Conservation (phyloP, 2,888 invertebrate genomes). For the Odontocerum albicorne region DNA sequence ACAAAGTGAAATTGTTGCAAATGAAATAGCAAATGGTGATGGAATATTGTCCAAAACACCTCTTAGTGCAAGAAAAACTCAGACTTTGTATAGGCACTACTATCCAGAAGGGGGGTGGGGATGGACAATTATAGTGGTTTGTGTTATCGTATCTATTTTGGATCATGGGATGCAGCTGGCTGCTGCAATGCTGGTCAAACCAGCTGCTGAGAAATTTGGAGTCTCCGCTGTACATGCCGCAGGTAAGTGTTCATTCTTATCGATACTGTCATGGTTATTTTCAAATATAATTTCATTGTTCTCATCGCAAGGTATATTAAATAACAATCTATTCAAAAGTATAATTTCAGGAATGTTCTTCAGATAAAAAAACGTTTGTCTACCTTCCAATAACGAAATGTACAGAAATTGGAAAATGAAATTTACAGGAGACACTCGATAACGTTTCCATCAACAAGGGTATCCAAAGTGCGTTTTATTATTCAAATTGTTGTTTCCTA, state of each 20-base stretch:
- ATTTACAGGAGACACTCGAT: too few species aligned
- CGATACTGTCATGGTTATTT: too few species aligned
- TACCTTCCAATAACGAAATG: too few species aligned
- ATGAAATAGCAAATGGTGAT: constrained; percentile 23
- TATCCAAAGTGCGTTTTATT: too few species aligned
- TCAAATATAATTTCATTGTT: too few species aligned
- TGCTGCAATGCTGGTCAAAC: constrained; percentile 41
- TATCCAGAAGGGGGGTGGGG: constrained; percentile 92
- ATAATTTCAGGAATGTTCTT: too few species aligned
- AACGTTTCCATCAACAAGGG: too few species aligned
- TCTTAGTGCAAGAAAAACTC: constrained; percentile 62
- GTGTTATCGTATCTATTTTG: constrained; percentile 71
- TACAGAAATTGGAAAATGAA: too few species aligned
- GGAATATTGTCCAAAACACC: constrained; percentile 36
- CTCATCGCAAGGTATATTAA: too few species aligned
- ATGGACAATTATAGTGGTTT: constrained; percentile 76
- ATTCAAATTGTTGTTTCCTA: too few species aligned
- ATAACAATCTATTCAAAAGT: too few species aligned
- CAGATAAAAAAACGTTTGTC: too few species aligned
- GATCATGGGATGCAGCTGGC: constrained; percentile 75
- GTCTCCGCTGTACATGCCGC: constrained; percentile 33
- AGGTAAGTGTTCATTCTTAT: constrained; percentile 26
- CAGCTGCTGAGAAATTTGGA: constrained; percentile 32
- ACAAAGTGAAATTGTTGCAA: constrained; percentile 31
- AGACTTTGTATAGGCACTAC: constrained; percentile 72